Evolutionary conservation across 2,888 invertebrate species (phyloP).

Genomic region (Tridacna crocea): DNA sequence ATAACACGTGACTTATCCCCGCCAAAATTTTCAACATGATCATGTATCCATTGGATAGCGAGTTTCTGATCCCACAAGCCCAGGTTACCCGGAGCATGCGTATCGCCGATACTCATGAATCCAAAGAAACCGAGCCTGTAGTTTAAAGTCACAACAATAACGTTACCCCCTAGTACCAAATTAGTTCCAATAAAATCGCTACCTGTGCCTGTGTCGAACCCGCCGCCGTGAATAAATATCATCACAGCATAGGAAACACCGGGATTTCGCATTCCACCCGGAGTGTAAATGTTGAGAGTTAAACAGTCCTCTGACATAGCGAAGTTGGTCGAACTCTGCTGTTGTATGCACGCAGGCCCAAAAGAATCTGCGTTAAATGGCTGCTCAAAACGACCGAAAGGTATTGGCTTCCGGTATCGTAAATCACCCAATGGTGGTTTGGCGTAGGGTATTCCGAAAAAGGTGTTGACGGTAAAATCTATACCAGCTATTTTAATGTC

Average conservation of each 20-base stretch:
- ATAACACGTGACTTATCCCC: slow-evolving; percentile 71
- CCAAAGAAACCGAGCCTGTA: slow-evolving; percentile 96
- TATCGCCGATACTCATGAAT: slow-evolving; percentile 92
- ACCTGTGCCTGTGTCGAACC: slow-evolving; percentile 96
- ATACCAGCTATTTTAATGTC: slow-evolving; percentile 1
- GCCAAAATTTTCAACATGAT: slow-evolving; percentile 88
- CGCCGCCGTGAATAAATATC: slow-evolving; percentile 97
- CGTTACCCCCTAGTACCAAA: slow-evolving; percentile 94
- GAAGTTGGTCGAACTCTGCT: neutral
- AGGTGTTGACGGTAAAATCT: slow-evolving; percentile 7
- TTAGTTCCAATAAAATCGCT: slow-evolving; percentile 88
- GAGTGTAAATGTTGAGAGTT: neutral
- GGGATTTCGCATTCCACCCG: neutral
- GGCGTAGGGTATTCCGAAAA: slow-evolving; percentile 15
- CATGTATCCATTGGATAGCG: slow-evolving; percentile 96
- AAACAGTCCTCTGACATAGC: slow-evolving; percentile 12
- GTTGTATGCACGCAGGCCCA: neutral
- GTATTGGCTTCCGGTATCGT: neutral
- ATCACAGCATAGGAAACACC: slow-evolving; percentile 83
- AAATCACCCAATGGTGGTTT: neutral
- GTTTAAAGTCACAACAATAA: slow-evolving; percentile 97
- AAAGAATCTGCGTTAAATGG: neutral
- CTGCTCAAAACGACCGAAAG: neutral
- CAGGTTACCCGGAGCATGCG: slow-evolving; percentile 94
- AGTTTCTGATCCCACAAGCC: slow-evolving; percentile 96